Base-by-base conservation (phyloP, 2,888 invertebrate species). In the Pimpla rufipes region DNA sequence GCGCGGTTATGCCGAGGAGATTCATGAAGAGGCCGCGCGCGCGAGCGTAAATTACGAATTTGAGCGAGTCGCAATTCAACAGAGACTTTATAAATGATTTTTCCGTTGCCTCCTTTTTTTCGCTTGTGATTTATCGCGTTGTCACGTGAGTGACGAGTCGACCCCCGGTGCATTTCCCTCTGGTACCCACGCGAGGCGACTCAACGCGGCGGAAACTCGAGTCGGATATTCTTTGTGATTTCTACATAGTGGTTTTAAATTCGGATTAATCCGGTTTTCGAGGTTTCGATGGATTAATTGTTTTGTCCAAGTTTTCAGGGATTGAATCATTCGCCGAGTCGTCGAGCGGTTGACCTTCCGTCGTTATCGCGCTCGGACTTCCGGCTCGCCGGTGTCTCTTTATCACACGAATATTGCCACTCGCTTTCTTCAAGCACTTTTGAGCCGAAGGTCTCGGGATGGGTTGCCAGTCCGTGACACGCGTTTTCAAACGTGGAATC, bases 401-500 rank as follows among this genome's bases (percentile, higher is more conserved):
- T 80, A 76, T 52, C 71, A 37, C 29, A 55, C 50, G 35, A 16
- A 7, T 55, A 40, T 52, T 52, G 50, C 5, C 18, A 21, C 45
- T 35, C 47, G 29, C 29, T 74, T 45, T 73, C 29, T 52, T 62
- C 21, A 8, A 21, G 2, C 18, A 37, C 29, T 67, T 45, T 55
- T 13, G 10, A 42, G 3, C 13, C 0, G 10, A 59, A 8, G 4
- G 42, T 1, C n/a, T 35, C 37, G 18, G 35, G 62, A 18, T 18
- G 23, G 6, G n/a, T 52, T 45, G 11, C 18, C 11, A 35, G 64
- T 37, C n/a, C 55, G 55, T 67, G 83, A 82, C 67, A 68, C 71
- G 78, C 79, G 79, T 76, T 75, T 50, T 23, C 75, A 68, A 85
- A 83, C 71, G 64, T 78, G 40, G 70, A 85, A 82, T 80, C 81